Evolutionary conservation across 2,888 invertebrate species (phyloP).

Genomic region (Euclidia mi): DNA sequence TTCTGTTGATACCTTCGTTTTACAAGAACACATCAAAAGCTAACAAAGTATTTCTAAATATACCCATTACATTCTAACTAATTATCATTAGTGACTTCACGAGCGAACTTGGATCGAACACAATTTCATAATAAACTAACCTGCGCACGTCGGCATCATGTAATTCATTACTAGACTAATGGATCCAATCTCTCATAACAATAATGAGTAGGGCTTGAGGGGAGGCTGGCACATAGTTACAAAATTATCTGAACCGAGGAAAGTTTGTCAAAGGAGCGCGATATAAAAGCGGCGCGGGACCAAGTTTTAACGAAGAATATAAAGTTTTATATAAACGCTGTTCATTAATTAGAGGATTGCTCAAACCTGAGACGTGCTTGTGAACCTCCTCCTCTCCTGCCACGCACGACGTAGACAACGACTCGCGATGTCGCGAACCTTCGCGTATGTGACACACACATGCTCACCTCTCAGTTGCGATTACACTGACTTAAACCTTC

Average conservation of each 20-base stretch:
- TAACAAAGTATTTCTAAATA: conserved; percentile 26
- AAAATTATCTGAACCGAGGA: conserved; percentile 34
- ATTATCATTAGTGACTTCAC: conserved; percentile 36
- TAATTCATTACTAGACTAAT: conserved; percentile 14
- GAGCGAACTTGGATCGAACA: conserved; percentile 31
- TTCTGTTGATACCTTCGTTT: no score
- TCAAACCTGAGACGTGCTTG: conserved; percentile 3
- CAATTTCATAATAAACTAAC: conserved; percentile 16
- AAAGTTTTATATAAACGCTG: conserved; percentile 43
- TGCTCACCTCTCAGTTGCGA: not conserved
- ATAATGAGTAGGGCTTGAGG: conserved; percentile 14
- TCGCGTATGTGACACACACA: not conserved
- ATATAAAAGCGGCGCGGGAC: conserved; percentile 25
- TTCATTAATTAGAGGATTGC: conserved; percentile 23
- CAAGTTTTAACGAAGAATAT: conserved; percentile 52
- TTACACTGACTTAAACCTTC: not conserved
- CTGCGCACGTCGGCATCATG: conserved; percentile 1
- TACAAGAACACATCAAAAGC: conserved; percentile 5
- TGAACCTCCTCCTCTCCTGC: not conserved
- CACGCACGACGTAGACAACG: not conserved
- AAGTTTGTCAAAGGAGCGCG: conserved; percentile 39
- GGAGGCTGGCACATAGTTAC: conserved; percentile 33
- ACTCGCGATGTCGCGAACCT: not conserved
- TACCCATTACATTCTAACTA: conserved; percentile 23
- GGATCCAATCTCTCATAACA: conserved; percentile 26